Percentiles rank a stretch among this genome's conserved stretches.
Conservation (phyloP, 2,797 vertebrate species). For the Cuculus canorus region DNA sequence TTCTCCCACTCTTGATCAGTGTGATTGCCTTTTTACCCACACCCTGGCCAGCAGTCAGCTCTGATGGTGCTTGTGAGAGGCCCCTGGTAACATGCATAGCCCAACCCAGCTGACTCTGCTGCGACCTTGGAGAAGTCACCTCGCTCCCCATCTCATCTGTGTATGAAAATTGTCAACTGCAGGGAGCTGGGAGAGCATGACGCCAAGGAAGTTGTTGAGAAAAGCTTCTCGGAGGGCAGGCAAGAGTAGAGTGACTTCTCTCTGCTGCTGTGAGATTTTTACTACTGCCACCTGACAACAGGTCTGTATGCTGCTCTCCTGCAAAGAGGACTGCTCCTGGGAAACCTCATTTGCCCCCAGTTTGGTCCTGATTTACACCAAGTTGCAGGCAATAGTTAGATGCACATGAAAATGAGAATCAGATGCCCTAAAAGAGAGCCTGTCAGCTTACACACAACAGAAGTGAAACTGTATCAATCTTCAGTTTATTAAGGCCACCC, state of each 20-base stretch:
- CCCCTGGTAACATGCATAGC: rapidly evolving
- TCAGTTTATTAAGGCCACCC: rapidly evolving
- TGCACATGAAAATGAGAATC: neutral
- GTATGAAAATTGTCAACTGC: neutral
- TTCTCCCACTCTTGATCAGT: neutral
- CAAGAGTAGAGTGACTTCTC: neutral
- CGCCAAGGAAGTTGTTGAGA: neutral
- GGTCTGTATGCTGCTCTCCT: neutral
- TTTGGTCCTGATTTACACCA: neutral
- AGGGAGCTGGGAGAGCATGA: neutral
- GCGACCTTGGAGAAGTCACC: neutral
- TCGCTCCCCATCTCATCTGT: rapidly evolving
- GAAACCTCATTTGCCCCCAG: neutral
- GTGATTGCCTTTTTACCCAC: neutral
- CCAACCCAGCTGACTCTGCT: rapidly evolving
- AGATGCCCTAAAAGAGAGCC: neutral
- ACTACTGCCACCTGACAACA: neutral
- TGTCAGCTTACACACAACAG: rapidly evolving
- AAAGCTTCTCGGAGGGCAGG: neutral
- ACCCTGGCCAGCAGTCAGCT: neutral
- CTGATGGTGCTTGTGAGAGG: neutral
- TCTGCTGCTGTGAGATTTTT: neutral
- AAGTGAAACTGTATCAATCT: neutral
- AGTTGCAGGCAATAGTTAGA: neutral
- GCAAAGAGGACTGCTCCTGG: rapidly evolving